Conservation (phyloP, 2,797 vertebrate genomes). For the Meda fulgida region DNA sequence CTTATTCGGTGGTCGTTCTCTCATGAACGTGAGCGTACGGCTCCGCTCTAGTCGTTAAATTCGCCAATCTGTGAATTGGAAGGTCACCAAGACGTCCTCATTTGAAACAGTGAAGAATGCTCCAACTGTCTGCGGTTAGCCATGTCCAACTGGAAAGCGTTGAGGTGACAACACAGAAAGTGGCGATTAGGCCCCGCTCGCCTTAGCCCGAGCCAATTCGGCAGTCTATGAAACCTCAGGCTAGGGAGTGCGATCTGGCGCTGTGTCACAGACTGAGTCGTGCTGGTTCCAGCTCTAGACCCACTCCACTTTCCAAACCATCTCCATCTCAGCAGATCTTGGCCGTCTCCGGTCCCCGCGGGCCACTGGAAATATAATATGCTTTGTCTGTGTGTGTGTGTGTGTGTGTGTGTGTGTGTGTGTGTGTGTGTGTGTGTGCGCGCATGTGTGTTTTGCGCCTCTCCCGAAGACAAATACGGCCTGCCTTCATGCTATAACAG, state of each 20-base stretch:
- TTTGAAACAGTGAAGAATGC: slow-evolving; percentile 74
- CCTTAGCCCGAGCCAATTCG: slow-evolving; percentile 77
- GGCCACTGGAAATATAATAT: slow-evolving; percentile 82
- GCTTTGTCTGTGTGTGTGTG: slow-evolving; percentile 74
- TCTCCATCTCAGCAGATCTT: slow-evolving; percentile 77
- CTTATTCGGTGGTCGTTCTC: slow-evolving; percentile 2
- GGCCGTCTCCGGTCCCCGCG: slow-evolving; percentile 77
- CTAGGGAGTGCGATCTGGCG: slow-evolving; percentile 77
- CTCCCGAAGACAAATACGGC: slow-evolving; percentile 81
- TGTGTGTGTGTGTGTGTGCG: slow-evolving; percentile 60
- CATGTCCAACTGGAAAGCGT: slow-evolving; percentile 79
- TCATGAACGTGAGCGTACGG: not conserved
- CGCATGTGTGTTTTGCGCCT: slow-evolving; percentile 59
- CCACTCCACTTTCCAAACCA: slow-evolving; percentile 50
- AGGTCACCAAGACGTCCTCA: slow-evolving; percentile 72
- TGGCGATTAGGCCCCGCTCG: slow-evolving; percentile 76
- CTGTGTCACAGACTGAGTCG: slow-evolving; percentile 73
- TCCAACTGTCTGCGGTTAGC: slow-evolving; percentile 74
- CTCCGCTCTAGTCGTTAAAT: not conserved
- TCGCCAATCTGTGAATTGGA: slow-evolving; percentile 48
- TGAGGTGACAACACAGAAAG: slow-evolving; percentile 77
- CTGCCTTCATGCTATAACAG: slow-evolving; percentile 84
- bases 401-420: slow-evolving; percentile 29
- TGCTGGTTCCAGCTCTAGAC: slow-evolving; percentile 81
- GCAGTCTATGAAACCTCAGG: slow-evolving; percentile 76